These are phyloP conservation scores for Furcula furcula DNA, from an alignment of 2,888 invertebrate genomes.

Conservation along the genomic window DNA sequence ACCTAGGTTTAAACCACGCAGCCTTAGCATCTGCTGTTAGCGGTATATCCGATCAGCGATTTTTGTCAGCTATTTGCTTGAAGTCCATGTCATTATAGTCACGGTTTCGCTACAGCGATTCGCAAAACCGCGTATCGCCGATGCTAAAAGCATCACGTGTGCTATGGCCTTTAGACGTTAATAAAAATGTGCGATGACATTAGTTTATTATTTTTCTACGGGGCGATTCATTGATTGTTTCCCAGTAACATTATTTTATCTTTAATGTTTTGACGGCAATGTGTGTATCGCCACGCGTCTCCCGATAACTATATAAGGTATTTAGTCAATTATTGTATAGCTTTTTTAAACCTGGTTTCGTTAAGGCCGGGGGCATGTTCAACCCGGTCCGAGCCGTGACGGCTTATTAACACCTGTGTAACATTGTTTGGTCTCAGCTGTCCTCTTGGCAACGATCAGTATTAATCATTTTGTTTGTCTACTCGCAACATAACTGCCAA, in stretches of 20 bases:
- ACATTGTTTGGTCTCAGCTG: constrained; percentile 25
- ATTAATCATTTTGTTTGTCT: constrained; percentile 55
- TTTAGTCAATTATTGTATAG: constrained; percentile 80
- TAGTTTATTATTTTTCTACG: constrained; percentile 53
- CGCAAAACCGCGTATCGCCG: too few species aligned
- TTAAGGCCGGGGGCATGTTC: constrained; percentile 39
- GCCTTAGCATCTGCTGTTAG: too few species aligned
- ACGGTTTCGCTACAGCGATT: too few species aligned
- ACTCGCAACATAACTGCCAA: constrained; percentile 43
- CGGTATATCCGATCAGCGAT: too few species aligned
- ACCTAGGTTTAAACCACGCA: too few species aligned
- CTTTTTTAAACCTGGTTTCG: constrained; percentile 55
- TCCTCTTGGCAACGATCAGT: constrained; percentile 70
- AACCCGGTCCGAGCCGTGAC: constrained; percentile 46
- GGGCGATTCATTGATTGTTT: constrained; percentile 32
- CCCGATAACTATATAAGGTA: constrained; percentile 71
- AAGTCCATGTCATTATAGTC: too few species aligned
- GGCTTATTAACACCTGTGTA: constrained; percentile 35
- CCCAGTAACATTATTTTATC: constrained; percentile 2
- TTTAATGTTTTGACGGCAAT: constrained; percentile 16
- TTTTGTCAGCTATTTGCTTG: too few species aligned
- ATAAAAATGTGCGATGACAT: constrained; percentile 57
- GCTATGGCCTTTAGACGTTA: too few species aligned
- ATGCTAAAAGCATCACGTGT: too few species aligned
- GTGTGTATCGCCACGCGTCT: constrained; percentile 37